Evolutionary conservation across 2,888 invertebrate species (phyloP).

Genomic region (Pseudanteris insignis): DNA sequence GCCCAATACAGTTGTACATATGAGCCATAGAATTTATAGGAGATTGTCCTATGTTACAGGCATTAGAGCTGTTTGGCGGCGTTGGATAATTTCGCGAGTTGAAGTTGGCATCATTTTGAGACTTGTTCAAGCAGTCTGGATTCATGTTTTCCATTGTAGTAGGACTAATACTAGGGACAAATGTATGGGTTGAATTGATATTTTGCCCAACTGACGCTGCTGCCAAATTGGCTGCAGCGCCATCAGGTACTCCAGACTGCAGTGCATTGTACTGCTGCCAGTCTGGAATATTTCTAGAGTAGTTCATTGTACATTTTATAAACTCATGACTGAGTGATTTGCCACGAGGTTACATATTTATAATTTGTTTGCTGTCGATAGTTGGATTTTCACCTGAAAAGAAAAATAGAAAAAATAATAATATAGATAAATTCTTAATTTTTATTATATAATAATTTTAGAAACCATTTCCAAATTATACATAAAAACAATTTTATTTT

Average conservation of each 20-base stretch:
- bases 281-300: conserved; percentile 63
- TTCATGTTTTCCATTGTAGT: conserved; percentile 52
- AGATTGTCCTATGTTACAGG: conserved; percentile 24
- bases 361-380: conserved; percentile 1
- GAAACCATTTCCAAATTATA: too few species aligned
- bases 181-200: conserved; percentile 54
- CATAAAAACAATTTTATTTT: too few species aligned
- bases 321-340: conserved; percentile 28
- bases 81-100: conserved; percentile 50
- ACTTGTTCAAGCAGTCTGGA: conserved; percentile 53
- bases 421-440: too few species aligned
- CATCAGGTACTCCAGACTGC: conserved; percentile 54
- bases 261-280: conserved; percentile 64
- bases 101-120: conserved; percentile 51
- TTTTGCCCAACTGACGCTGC: conserved; percentile 52
- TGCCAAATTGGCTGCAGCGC: conserved; percentile 49
- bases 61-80: conserved; percentile 39
- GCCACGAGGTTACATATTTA: conserved; percentile 37
- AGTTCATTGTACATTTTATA: conserved; percentile 64
- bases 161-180: conserved; percentile 52
- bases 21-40: conserved; percentile 53
- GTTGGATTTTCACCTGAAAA: conserved; percentile 18
- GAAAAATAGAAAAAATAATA: conserved; percentile 1
- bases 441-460: too few species aligned
- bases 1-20: conserved; percentile 55